Evolutionary conservation across 2,888 invertebrate species (phyloP), one percentile per base, ranked within the genome.

Genomic region (Plebejus melissa): DNA sequence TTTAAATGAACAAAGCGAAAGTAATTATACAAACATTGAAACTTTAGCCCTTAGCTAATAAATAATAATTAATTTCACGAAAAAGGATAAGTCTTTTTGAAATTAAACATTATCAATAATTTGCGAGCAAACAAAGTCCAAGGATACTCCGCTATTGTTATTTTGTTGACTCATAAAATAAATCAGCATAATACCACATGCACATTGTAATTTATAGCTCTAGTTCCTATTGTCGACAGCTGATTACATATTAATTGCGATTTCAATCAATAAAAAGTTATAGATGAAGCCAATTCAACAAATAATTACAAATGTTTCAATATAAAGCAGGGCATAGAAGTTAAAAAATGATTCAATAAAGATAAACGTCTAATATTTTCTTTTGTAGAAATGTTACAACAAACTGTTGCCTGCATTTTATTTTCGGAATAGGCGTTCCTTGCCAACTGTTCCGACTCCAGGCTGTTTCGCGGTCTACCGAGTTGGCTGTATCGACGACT

Each of bases 351-450:
- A 28, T 46, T 46, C 46, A 65, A 74, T 74, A 65, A 50, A 74
- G 74, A 74, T 32, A 50, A 46, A 41, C 57, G 71, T 70, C 9
- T 28, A 75, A 77, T 69, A 69, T 75, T 82, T 82, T 82, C 81
- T 79, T 78, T 79, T 79, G 81, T 80, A 80, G 78, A 81, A 80
- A 82, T 79, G 79, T 82, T 80, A 83, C 82, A 82, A 83, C 86
- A 84, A 90, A 89, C 90, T 90, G 90, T 90, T 91, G 91, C 87
- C 89, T 87, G 84, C 83, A 83, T 90, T 90, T 89, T 90, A 89
- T 90, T 91, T 88, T 86, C 85, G 86, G 85, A 86, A 88, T 87
- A 86, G 88, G 83, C 87, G 85, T 84, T 83, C 84, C 86, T 85
- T 90, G 90, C 85, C 90, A 90, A 90, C 86, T 85, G 87, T 86